phyloP scores from a whole-genome alignment of 2,113 vertebrate genomes.

The Boleophthalmus pectinirostris region DNA sequence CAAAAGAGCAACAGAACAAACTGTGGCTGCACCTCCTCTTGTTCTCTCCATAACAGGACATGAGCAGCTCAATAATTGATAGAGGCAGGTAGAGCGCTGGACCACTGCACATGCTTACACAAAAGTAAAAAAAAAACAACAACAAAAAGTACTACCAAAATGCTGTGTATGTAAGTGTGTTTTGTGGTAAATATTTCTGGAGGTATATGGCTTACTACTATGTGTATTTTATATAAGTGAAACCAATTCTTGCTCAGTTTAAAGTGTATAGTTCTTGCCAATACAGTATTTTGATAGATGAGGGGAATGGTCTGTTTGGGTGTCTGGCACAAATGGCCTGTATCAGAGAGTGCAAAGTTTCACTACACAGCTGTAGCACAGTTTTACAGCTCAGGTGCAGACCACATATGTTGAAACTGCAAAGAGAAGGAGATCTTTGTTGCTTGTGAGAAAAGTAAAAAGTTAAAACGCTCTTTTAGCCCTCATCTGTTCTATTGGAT shows the following conservation, averaged over 20 bases:
- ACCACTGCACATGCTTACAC: neutral
- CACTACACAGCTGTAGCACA: constrained; percentile 26
- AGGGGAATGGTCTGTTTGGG: constrained; percentile 54
- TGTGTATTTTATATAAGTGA: no score
- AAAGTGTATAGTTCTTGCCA: neutral
- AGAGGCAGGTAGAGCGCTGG: constrained; percentile 49
- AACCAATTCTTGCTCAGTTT: neutral
- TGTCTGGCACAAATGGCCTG: constrained; percentile 40
- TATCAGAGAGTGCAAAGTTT: constrained; percentile 9
- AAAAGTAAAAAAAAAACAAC: no score
- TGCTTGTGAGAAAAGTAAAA: constrained; percentile 44
- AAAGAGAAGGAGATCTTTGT: constrained; percentile 48
- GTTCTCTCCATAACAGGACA: constrained; percentile 58
- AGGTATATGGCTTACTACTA: neutral
- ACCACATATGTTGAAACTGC: constrained; percentile 57
- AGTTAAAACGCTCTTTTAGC: constrained; percentile 25
- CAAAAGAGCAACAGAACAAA: constrained; percentile 45
- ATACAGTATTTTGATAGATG: neutral
- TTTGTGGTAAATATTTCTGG: neutral
- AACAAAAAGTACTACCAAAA: neutral
- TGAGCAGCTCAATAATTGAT: constrained; percentile 72
- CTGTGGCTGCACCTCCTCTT: constrained; percentile 17
- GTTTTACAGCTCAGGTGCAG: constrained; percentile 37
- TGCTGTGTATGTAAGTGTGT: neutral
- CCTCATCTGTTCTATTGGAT: neutral